A percentile compares a stretch with the other conserved stretches of the same genome.
These are phyloP conservation scores for Gymnodraco acuticeps DNA, from an alignment of 2,797 vertebrate genomes.

Conservation along the genomic window DNA sequence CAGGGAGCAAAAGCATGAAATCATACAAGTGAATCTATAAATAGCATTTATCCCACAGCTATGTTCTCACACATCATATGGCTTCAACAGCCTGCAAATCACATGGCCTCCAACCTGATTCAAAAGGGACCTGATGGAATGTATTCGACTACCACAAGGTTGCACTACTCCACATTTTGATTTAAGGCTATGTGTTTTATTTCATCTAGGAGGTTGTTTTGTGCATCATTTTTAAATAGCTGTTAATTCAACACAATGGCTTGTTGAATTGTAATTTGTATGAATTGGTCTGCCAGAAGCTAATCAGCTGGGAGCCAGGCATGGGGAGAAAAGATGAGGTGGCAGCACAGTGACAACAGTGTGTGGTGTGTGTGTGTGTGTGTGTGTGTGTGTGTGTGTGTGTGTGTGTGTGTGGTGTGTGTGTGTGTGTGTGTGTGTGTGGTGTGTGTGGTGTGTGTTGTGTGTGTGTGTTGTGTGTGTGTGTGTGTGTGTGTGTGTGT, in stretches of 20 bases:
- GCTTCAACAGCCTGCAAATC: constrained; percentile 49
- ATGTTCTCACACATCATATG: constrained; percentile 65
- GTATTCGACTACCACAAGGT: constrained; percentile 16
- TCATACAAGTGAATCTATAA: constrained; percentile 59
- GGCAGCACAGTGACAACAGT: constrained; percentile 16
- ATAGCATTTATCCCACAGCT: constrained; percentile 52
- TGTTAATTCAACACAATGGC: not conserved
- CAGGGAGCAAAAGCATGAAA: constrained; percentile 39
- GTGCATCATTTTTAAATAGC: not conserved
- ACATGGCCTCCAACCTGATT: constrained; percentile 33
- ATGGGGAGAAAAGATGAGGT: constrained; percentile 29
- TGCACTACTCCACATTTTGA: not conserved
- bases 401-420: too few relatives aligned
- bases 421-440: too few relatives aligned
- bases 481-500: too few relatives aligned
- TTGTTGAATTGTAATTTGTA: constrained; percentile 14
- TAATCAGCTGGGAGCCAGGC: constrained; percentile 33
- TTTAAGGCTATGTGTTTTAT: constrained; percentile 4
- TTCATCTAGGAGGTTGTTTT: not conserved
- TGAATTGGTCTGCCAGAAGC: constrained; percentile 24
- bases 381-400: too few relatives aligned
- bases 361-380: too few relatives aligned
- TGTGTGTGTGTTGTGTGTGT: not conserved
- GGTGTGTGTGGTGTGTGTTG: too few relatives aligned
- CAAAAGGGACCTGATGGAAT: constrained; percentile 22